These are phyloP conservation scores for Poecilia gillii DNA, from an alignment of 2,797 vertebrate species.

Conservation along the genomic window DNA sequence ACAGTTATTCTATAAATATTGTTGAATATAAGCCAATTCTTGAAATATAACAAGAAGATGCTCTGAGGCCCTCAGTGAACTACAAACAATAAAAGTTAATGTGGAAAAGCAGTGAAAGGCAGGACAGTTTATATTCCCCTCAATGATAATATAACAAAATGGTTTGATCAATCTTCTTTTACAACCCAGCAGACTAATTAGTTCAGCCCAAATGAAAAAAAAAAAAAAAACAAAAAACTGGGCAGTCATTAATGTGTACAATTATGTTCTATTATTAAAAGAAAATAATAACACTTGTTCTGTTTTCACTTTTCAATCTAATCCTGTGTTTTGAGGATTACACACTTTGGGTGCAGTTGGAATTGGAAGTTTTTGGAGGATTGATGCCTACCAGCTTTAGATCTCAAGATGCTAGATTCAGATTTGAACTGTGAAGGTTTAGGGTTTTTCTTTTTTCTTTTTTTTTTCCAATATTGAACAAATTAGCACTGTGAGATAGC, in stretches of 20 bases:
- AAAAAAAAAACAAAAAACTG: background rate
- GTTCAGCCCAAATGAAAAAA: slow-evolving; percentile 1
- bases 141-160: background rate
- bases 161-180: background rate
- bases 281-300: background rate
- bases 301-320: background rate
- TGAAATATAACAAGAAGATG: background rate
- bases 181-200: background rate
- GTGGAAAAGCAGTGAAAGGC: background rate
- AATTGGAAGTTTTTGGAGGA: background rate
- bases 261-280: background rate
- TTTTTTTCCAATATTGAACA: slow-evolving; percentile 14
- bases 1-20: background rate
- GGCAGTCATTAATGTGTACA: background rate
- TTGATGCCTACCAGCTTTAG: background rate
- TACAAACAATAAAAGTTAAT: background rate
- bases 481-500: slow-evolving; percentile 50
- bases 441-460: background rate
- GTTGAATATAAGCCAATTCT: background rate
- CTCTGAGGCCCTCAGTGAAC: background rate
- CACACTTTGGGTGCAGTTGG: background rate
- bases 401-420: background rate
- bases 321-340: background rate
- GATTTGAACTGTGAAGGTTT: background rate
- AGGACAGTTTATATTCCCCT: background rate